Percentiles rank a stretch among this genome's conserved stretches.
Evolutionary conservation across 2,888 invertebrate genomes (phyloP).

Genomic region (Synergus itoensis): DNA sequence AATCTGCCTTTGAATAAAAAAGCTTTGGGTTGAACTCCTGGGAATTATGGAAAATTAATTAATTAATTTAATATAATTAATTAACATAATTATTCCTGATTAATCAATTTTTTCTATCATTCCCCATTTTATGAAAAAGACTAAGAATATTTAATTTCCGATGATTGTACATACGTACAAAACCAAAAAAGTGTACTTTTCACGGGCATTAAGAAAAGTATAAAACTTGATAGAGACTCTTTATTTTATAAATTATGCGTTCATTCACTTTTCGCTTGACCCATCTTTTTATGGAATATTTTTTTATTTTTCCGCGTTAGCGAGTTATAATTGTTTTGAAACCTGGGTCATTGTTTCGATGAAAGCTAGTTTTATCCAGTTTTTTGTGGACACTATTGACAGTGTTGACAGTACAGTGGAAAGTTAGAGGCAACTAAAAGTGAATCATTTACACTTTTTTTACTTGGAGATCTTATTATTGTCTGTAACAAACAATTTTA

Average conservation of each 20-base stretch:
- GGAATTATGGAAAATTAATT: no score
- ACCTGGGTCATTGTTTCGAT: background rate
- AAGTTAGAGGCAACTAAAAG: background rate
- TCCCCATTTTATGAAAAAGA: no score
- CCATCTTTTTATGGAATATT: background rate
- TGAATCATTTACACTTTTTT: background rate
- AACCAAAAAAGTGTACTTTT: no score
- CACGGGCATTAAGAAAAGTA: no score
- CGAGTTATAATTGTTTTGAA: background rate
- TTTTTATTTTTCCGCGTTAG: background rate
- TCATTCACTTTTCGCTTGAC: constrained; percentile 7
- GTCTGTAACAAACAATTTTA: background rate
- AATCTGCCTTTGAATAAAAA: background rate
- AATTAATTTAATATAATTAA: no score
- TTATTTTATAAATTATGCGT: background rate
- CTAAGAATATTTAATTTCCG: no score
- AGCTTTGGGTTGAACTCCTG: no score
- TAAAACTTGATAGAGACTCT: background rate
- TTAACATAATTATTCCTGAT: no score
- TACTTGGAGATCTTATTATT: background rate
- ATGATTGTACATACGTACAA: no score
- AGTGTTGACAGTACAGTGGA: background rate
- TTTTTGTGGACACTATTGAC: background rate
- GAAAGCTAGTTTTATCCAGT: background rate
- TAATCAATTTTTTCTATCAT: no score